Percentiles rank a stretch among this genome's conserved stretches.
phyloP scores from a whole-genome alignment of 2,113 vertebrate genomes.

The Limnothrissa miodon region DNA sequence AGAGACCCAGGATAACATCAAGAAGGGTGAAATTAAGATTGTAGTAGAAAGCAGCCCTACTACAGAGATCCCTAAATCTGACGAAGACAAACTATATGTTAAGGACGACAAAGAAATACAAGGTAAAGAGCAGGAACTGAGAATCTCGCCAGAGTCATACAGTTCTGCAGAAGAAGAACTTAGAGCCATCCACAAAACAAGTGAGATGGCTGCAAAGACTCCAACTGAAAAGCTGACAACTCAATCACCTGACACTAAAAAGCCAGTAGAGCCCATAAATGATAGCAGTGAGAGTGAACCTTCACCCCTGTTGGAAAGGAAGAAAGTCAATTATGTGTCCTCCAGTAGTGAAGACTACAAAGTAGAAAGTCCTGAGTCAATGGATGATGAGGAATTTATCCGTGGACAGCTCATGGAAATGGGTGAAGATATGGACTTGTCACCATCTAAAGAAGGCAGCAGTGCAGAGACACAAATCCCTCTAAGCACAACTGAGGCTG shows the following conservation, averaged over 20 bases:
- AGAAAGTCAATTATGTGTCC: constrained; percentile 73
- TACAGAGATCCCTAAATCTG: neutral
- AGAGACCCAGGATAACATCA: neutral
- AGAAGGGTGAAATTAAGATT: constrained; percentile 24
- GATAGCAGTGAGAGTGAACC: constrained; percentile 89
- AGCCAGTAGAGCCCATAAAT: constrained; percentile 77
- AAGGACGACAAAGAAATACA: constrained; percentile 43
- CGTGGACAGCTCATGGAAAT: constrained; percentile 90
- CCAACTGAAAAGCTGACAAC: constrained; percentile 55
- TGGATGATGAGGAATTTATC: constrained; percentile 92
- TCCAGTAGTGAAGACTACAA: constrained; percentile 91
- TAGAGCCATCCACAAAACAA: constrained; percentile 60
- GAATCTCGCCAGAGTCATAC: constrained; percentile 64
- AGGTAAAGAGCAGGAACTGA: constrained; percentile 57
- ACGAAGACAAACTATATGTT: constrained; percentile 29
- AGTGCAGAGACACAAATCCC: constrained; percentile 67
- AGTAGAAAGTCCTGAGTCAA: constrained; percentile 80
- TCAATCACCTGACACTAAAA: constrained; percentile 52
- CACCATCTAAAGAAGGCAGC: constrained; percentile 85
- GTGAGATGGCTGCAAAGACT: constrained; percentile 53
- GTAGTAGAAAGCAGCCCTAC: constrained; percentile 10
- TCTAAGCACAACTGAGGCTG: constrained; percentile 67
- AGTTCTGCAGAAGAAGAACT: constrained; percentile 72
- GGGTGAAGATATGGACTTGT: constrained; percentile 85
- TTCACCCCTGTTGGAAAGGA: constrained; percentile 77